phyloP scores from a whole-genome alignment of 2,113 vertebrate genomes.

The Diglossa brunneiventris region DNA sequence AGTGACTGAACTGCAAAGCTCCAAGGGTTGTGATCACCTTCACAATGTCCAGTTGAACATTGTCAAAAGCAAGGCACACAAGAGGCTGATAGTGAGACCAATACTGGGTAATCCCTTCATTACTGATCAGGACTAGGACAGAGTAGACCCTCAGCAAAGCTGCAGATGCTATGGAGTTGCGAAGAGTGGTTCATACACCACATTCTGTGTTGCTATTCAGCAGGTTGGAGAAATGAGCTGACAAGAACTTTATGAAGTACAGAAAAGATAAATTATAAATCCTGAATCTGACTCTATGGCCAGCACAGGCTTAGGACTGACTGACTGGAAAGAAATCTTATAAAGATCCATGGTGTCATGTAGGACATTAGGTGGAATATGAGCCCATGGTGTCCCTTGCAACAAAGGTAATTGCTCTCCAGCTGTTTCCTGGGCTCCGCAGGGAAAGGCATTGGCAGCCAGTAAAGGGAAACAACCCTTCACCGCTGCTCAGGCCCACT shows the following conservation, averaged over 20 bases:
- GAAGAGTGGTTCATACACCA: background rate
- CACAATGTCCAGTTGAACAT: background rate
- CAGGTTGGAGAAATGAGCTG: background rate
- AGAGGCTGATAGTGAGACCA: background rate
- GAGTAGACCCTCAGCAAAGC: background rate
- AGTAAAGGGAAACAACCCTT: background rate
- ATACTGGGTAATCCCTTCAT: background rate
- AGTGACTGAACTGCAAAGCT: background rate
- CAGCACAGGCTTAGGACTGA: background rate
- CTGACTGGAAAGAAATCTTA: background rate
- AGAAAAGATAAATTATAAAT: background rate
- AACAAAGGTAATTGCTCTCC: background rate
- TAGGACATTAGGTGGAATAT: background rate
- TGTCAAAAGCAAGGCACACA: background rate
- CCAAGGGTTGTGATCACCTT: background rate
- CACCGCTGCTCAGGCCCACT: background rate
- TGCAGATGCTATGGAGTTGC: background rate
- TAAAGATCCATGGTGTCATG: accelerated
- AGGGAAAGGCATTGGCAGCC: background rate
- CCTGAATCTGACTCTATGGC: background rate
- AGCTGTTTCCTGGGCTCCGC: background rate
- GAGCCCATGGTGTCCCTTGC: background rate
- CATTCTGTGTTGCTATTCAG: background rate
- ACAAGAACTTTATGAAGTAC: background rate
- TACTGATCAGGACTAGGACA: background rate